Conservation (phyloP, 2,113 vertebrate species). For the Clupea harengus region DNA sequence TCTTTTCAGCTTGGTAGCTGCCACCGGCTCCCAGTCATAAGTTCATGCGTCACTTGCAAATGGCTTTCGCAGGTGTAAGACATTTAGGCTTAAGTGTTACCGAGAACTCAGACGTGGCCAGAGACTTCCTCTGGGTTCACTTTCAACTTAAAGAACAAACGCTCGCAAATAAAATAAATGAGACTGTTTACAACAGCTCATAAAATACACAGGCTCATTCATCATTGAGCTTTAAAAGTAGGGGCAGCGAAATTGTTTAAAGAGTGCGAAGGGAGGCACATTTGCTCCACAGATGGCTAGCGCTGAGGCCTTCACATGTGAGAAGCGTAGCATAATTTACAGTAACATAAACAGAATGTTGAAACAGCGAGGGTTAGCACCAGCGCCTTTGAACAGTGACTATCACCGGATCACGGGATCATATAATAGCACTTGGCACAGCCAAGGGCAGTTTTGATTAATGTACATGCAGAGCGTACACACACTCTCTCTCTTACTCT, state of each 20-base stretch:
- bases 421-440: conserved; percentile 17
- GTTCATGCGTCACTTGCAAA: conserved; percentile 2
- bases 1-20: neutral
- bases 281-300: neutral
- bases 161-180: conserved; percentile 4
- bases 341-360: conserved; percentile 15
- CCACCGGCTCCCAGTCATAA: neutral
- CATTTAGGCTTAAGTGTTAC: conserved; percentile 11
- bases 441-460: neutral
- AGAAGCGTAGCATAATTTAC: neutral
- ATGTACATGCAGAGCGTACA: neutral
- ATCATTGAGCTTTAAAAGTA: conserved; percentile 16
- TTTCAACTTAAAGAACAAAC: conserved; percentile 12
- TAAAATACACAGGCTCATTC: conserved; percentile 16
- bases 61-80: neutral
- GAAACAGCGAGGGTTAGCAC: neutral
- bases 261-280: conserved; percentile 21
- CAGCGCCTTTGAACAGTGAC: neutral
- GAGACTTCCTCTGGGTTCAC: conserved; percentile 18
- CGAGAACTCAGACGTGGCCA: neutral
- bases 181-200: conserved; percentile 17
- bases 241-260: neutral
- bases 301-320: neutral
- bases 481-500: neutral
- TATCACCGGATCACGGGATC: neutral